Base-by-base conservation (phyloP, 2,888 invertebrate species). In the Aleiodes testaceus region DNA sequence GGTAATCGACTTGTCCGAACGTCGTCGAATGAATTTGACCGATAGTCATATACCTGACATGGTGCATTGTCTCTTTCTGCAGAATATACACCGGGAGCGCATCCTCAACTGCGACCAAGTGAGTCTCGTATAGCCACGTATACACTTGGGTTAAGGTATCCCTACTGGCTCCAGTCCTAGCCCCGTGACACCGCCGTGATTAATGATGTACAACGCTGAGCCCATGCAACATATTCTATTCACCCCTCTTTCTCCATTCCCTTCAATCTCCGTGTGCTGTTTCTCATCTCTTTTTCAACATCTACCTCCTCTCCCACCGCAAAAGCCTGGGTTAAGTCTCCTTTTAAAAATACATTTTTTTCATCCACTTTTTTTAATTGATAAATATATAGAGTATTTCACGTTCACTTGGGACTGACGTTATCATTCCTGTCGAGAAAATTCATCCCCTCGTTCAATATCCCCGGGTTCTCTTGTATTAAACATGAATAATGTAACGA, bases 401-500 rank as follows among this genome's bases (percentile, higher is more conserved):
- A 20, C 20, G 45, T 47, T 22, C 63, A 44, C 61, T 26, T 52
- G 22, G 18, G 36, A 14, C 16, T 75, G 59, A 64, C 53, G 67
- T 18, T 45, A 44, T 67, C 59, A 49, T 61, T 50, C 45, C 9
- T 70, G 65, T 72, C 75, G 72, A 74, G 70, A 69, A 70, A 70
- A 72, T 75, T 66, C 78, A 74, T 75, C 77, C 77, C 76, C 75
- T 70, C 69, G 45, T 55, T 52, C 59, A 16, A 20, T 55, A 73
- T 71, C 72, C n/a, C n/a, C n/a, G n/a, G n/a, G n/a, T n/a, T n/a
- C n/a, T n/a, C n/a, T 26, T 82, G 84, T 86, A 86, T 86, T 86
- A 82, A 84, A 84, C 84, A 86, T 86, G 86, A 86, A 86, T 86
- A 86, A 86, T 86, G 86, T 82, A 86, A 84, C 82, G 80, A 77